Percentiles rank a stretch among this genome's conserved stretches.
phyloP scores from a whole-genome alignment of 2,113 vertebrate genomes.

The Oncorhynchus clarkii region DNA sequence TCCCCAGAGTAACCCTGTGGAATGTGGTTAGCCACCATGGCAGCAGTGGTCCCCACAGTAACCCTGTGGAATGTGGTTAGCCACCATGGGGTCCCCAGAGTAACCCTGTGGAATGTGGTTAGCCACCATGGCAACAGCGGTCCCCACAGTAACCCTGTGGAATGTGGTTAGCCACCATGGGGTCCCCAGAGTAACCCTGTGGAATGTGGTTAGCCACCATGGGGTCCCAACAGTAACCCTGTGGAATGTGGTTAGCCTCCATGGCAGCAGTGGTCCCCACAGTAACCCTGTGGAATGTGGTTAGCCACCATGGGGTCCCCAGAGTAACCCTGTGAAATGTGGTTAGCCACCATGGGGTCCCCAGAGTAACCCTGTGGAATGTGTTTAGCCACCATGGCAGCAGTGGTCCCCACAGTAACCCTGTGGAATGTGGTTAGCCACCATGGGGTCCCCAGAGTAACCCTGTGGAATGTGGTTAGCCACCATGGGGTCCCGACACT shows the following conservation, averaged over 20 bases:
- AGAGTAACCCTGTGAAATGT: neutral
- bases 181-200: neutral
- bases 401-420: neutral
- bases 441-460: constrained; percentile 4
- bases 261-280: constrained; percentile 11
- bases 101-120: neutral
- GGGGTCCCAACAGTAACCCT: neutral
- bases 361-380: neutral
- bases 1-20: no score
- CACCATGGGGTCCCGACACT: constrained; percentile 1
- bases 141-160: neutral
- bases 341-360: constrained; percentile 5
- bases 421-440: neutral
- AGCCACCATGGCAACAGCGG: neutral
- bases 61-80: no score
- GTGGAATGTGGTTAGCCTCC: neutral
- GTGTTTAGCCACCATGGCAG: neutral
- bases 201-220: neutral
- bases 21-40: no score
- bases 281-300: neutral
- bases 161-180: neutral
- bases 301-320: constrained; percentile 7
- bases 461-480: neutral
- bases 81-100: neutral
- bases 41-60: no score